Evolutionary conservation across 1,140 invertebrate genomes (phyloP), one percentile per base, ranked within the genome.

Genomic region (Acyrthosiphon pisum): DNA sequence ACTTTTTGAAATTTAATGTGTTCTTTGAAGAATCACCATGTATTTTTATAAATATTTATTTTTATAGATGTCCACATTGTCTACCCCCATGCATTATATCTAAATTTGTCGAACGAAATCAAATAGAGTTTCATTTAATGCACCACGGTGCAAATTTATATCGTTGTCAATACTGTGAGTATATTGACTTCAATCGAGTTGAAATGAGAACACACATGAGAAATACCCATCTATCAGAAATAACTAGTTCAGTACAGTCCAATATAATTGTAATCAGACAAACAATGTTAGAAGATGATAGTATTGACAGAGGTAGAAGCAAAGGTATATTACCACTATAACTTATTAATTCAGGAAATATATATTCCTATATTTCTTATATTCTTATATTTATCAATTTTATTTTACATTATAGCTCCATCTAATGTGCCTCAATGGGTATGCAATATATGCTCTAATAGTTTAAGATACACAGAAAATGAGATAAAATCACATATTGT

Each of bases 401-500:
- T 11, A 41, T 53, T 92, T 56, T 93, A 83, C 6, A 23, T 93
- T 41, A 30, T 30, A 93, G 91, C 23, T 53, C 48, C 6, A 44
- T 44, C 91, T 37, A 41, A 41, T 84, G 81, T 48, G 6, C 2
- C 81, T 84, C 37, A 86, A 93, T 93, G 91, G 91, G n/a, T 93
- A 6, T 93, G 91, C 7, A 93, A 93, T 93, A 56, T 93, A 50
- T 93, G 91, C 56, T 50, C 26, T 86, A 50, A 14, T 56, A 81
- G 91, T 86, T 56, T 53, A n/a, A 93, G 53, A 44, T 84, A 84
- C 86, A 93, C 91, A 37, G 46, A 53, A 86, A 84, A 86, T 22
- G 91, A 93, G 48, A 93, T 93, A 44, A 93, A 30, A 93, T 84
- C 81, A 44, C 91, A 93, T 84, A 93, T 93, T 93, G 8, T 84